Conservation (phyloP, 2,888 invertebrate species). For the Schizotus pectinicornis region DNA sequence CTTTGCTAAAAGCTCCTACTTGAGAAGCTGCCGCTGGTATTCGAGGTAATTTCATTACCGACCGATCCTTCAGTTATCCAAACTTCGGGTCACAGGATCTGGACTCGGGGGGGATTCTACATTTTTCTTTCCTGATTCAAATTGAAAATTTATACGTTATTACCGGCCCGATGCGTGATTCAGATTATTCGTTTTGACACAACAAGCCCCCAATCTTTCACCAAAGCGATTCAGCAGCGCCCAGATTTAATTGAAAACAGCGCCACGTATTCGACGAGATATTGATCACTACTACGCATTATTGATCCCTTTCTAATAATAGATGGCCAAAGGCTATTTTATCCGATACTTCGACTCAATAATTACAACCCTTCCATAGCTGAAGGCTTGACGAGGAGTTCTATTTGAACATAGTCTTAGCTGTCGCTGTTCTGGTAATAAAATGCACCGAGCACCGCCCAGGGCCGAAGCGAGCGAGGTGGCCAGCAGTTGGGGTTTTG, state of each 20-base stretch:
- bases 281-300: background rate
- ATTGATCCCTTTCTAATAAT: conserved; percentile 25
- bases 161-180: conserved; percentile 27
- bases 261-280: too few relatives aligned
- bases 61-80: conserved; percentile 45
- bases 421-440: conserved; percentile 10
- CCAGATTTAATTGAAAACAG: too few relatives aligned
- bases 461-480: background rate
- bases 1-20: conserved; percentile 53
- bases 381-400: conserved; percentile 11
- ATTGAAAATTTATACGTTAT: conserved; percentile 47
- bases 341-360: conserved; percentile 20
- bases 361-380: conserved; percentile 29
- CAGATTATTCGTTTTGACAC: too few relatives aligned
- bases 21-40: conserved; percentile 48
- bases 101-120: conserved; percentile 38
- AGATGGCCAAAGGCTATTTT: conserved; percentile 16
- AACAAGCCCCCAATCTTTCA: too few relatives aligned
- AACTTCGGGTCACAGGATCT: conserved; percentile 38
- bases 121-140: conserved; percentile 39
- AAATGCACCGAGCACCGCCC: conserved; percentile 11
- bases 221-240: too few relatives aligned
- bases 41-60: conserved; percentile 52
- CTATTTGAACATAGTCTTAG: conserved; percentile 21
- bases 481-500: background rate